Evolutionary conservation across 2,888 invertebrate species (phyloP), one percentile per base, ranked within the genome.

Genomic region (Drosophila neutralis): DNA sequence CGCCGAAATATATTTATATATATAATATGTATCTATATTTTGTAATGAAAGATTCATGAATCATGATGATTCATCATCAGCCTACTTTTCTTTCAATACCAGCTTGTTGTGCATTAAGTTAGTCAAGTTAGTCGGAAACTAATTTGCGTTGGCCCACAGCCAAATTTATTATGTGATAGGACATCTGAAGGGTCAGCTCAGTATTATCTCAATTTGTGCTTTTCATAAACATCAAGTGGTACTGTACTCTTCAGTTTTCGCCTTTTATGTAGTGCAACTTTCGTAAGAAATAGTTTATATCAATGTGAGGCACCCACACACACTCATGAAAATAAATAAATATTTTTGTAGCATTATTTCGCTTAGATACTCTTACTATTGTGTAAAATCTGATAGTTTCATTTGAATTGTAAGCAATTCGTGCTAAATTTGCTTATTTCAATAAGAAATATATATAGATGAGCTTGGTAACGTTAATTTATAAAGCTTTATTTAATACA

Each of bases 21-120:
- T 4, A 21, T 45, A 21, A 38, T 38, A 38, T 15, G n/a, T 31
- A 11, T 35, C 10, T 35, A 6, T 24, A 36, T 85, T 69, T 73
- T 73, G 80, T 65, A 85, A 83, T 69, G 42, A 76, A 51, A 57
- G 56, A 59, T 64, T 38, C 54, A 69, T 85, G 82, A 84, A 24
- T 45, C 24, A 53, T 85, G 83, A 80, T 33, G 33, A 33, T 33
- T 11, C 33, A 33, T 33, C 52, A 48, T 29, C 57, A 40, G 75
- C 68, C 64, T 53, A 66, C 58, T 64, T 40, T 48, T 33, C 66
- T 59, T 73, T 54, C 48, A 40, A 63, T 45, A 60, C 33, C 48
- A 49, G 31, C 18, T 13, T 60, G 24, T 6, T 60, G 29, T 11
- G 15, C 49, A 58, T 60, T 51, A 62, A 40, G 51, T 64, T 52